A percentile compares a stretch with the other conserved stretches of the same genome.
Conservation (phyloP, 2,113 vertebrate species). For the Cyprinus carpio region DNA sequence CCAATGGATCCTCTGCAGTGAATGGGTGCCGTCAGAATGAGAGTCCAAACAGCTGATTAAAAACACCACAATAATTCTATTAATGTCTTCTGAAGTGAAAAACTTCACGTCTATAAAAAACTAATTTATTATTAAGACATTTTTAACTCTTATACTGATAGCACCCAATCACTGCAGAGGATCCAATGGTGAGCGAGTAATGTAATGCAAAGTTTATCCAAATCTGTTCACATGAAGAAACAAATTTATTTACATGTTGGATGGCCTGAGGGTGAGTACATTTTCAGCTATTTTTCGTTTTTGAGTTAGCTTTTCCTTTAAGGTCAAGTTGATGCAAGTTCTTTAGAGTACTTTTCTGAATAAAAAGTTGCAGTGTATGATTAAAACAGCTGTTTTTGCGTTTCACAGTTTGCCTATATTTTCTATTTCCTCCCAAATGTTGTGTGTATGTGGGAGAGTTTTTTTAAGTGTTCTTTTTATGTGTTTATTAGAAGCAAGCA, state of each 20-base stretch:
- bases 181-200: neutral
- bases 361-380: neutral
- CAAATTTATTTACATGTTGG: neutral
- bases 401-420: neutral
- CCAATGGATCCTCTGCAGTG: no score
- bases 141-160: no score
- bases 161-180: neutral
- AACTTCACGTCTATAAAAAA: no score
- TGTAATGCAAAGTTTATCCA: neutral
- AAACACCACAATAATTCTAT: no score
- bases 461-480: slow-evolving; percentile 15
- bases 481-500: neutral
- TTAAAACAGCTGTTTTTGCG: neutral
- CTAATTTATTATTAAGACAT: no score
- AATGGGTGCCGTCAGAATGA: no score
- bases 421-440: neutral
- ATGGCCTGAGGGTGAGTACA: neutral
- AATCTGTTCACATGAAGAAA: neutral
- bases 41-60: no score
- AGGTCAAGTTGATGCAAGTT: neutral
- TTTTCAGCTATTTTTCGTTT: neutral
- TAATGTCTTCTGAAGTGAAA: no score
- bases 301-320: neutral
- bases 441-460: neutral
- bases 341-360: neutral